Conservation (phyloP, 1,140 invertebrate genomes). For the Scaptomyza hsui region DNA sequence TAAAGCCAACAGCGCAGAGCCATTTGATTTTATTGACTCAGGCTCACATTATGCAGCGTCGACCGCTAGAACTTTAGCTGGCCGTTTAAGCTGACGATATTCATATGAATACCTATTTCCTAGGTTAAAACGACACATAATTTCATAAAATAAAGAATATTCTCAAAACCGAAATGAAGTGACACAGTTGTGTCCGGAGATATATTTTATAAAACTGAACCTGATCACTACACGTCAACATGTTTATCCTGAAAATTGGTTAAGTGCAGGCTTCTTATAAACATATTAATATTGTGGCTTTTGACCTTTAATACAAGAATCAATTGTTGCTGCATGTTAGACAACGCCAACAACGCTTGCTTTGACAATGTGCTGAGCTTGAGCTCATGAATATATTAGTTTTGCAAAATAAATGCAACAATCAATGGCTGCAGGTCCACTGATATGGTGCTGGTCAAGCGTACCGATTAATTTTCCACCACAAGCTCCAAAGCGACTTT, state of each 20-base stretch:
- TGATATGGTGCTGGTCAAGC: constrained; percentile 21
- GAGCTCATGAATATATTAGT: constrained; percentile 58
- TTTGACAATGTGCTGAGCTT: neutral
- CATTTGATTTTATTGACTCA: no score
- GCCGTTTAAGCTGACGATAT: no score
- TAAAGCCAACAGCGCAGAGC: no score
- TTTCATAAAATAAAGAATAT: no score
- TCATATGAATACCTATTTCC: no score
- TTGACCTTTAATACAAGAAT: constrained; percentile 25
- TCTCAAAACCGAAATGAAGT: no score
- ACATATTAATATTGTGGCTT: constrained; percentile 32
- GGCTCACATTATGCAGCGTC: no score
- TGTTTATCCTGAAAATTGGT: neutral
- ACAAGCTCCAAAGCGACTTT: constrained; percentile 54
- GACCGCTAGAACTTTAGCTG: no score
- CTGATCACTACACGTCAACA: no score
- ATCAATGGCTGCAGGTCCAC: constrained; percentile 67
- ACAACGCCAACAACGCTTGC: neutral
- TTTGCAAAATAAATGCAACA: constrained; percentile 62
- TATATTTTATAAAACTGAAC: no score
- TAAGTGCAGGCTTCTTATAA: neutral
- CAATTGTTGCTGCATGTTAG: constrained; percentile 15
- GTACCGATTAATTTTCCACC: constrained; percentile 71
- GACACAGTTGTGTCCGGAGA: no score
- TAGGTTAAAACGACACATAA: no score